Evolutionary conservation across 1,140 invertebrate species (phyloP), one percentile per base, ranked within the genome.

Genomic region (Drosophila leontia): DNA sequence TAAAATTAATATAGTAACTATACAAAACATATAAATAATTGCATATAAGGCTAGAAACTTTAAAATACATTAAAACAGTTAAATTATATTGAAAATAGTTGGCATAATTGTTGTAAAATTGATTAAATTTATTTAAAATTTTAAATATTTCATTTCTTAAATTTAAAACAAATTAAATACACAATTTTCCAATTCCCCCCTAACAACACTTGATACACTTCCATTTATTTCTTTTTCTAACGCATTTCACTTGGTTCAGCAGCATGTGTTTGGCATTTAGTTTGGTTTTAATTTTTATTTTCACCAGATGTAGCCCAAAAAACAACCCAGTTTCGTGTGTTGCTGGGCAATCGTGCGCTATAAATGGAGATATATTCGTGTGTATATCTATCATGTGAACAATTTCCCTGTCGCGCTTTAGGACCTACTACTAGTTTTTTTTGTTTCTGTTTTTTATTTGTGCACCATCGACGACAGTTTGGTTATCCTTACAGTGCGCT

Each of bases 201-300:
- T 15, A 2, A 39, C n/a, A n/a, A 3, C 7, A 13, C 6, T 29
- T 3, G 37, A 8, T 29, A 7, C 17, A 26, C 9, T 39, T 51
- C 17, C 11, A 51, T 44, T 37, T 53, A 29, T 41, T 51, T 53
- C 5, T 75, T 65, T 69, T 82, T 37, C 55, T 26, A 63, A 69
- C 32, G 60, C 63, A 82, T 78, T 81, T 75, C 59, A 65, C 64
- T 69, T 78, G 74, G 74, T 53, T 60, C 75, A 71, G 60, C 75
- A 77, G 75, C 80, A 82, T 82, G 75, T 82, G 80, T 82, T 82
- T 78, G 80, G 80, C 68, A 78, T 82, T 82, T 76, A 56, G 55
- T 75, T 82, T 51, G 39, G 51, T 82, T 78, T 59, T 29, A 5
- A 50, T 29, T 50, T 50, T 41, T 47, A 15, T 59, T 65, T 45